Percentiles rank a stretch among this genome's conserved stretches.
These are phyloP conservation scores for Sitta carolinensis DNA, from an alignment of 2,797 vertebrate species.

Conservation along the genomic window DNA sequence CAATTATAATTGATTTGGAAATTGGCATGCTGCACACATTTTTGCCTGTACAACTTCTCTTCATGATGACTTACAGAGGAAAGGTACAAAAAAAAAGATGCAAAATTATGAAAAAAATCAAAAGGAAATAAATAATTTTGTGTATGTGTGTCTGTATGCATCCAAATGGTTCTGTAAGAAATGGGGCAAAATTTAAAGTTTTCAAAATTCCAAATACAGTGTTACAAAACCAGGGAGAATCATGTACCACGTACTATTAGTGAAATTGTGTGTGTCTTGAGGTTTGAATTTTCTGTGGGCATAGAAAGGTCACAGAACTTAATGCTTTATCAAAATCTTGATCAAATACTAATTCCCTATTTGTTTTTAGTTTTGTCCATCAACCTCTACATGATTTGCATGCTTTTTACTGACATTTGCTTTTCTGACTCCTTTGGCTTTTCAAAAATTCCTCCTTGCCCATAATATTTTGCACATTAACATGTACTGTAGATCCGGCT, in stretches of 20 bases:
- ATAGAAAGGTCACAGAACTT: neutral
- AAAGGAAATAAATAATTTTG: neutral
- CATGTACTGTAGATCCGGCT: neutral
- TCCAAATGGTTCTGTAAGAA: neutral
- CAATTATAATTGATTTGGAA: neutral
- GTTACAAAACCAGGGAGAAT: neutral
- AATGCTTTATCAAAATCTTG: neutral
- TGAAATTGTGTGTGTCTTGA: neutral
- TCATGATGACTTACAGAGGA: neutral
- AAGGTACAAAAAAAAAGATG: neutral
- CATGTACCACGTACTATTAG: neutral
- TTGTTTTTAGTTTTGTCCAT: neutral
- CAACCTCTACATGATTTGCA: neutral
- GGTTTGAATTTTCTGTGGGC: neutral
- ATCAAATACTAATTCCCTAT: neutral
- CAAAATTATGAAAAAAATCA: neutral
- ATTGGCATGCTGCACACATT: neutral
- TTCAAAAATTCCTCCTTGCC: neutral
- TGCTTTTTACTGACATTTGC: neutral
- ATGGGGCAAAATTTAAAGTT: neutral
- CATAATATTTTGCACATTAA: neutral
- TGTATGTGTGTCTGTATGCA: neutral
- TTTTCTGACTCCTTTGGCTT: neutral
- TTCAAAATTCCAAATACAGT: neutral
- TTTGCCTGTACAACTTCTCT: neutral